Percentiles rank a stretch among this genome's conserved stretches.
These are phyloP conservation scores for Chamaea fasciata DNA, from an alignment of 2,113 vertebrate species.

Conservation along the genomic window DNA sequence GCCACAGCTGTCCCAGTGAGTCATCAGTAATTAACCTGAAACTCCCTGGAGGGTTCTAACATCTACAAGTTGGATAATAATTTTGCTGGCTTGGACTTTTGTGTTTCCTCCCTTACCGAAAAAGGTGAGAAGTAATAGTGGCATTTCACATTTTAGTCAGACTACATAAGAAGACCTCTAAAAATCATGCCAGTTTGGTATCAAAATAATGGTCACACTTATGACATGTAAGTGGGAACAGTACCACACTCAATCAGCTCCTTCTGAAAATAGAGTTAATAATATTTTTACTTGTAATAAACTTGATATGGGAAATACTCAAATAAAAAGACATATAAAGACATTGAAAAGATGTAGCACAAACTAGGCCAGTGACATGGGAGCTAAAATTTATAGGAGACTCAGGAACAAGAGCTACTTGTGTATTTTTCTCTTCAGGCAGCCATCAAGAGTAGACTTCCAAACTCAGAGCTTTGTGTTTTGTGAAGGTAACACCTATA, in stretches of 20 bases:
- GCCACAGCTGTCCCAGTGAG: background rate
- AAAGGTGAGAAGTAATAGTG: background rate
- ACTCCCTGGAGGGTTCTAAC: background rate
- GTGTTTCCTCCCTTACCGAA: background rate
- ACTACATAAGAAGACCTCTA: background rate
- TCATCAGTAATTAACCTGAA: constrained; percentile 8
- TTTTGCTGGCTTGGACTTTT: background rate
- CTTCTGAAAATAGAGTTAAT: background rate
- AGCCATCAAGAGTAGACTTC: background rate
- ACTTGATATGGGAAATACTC: background rate
- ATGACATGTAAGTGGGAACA: background rate
- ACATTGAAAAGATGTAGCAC: background rate
- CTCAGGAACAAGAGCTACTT: background rate
- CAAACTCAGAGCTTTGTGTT: background rate
- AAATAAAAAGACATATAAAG: background rate
- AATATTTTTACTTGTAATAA: background rate
- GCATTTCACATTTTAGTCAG: background rate
- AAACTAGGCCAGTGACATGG: background rate
- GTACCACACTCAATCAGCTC: background rate
- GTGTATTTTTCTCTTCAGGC: background rate
- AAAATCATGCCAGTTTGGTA: background rate
- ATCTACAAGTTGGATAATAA: background rate
- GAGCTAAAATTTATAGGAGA: background rate
- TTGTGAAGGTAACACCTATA: background rate
- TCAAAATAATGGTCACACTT: background rate